Evolutionary conservation across 2,797 vertebrate genomes (phyloP).

Genomic region (Megalops cyprinoides): DNA sequence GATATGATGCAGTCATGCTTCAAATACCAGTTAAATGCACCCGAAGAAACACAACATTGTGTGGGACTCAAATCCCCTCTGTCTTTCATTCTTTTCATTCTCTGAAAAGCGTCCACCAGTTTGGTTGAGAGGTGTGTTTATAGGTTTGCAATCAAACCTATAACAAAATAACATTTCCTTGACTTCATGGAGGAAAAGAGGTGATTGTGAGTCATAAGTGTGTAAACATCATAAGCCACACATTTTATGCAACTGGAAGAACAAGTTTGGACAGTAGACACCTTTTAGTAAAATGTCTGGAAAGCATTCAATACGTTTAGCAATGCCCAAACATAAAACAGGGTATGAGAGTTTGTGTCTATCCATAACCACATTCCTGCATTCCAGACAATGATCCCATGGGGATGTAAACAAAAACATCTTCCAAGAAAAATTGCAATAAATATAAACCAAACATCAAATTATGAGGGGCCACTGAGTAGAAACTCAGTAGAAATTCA

Average conservation of each 20-base stretch:
- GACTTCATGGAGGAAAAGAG: background rate
- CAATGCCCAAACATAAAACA: too few relatives aligned
- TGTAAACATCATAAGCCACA: background rate
- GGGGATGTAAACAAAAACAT: too few relatives aligned
- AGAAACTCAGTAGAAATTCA: too few relatives aligned
- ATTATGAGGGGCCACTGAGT: too few relatives aligned
- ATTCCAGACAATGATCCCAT: too few relatives aligned
- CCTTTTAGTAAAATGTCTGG: background rate
- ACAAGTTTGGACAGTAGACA: background rate
- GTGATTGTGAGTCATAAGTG: too few relatives aligned
- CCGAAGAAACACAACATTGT: constrained; percentile 57
- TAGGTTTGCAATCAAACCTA: background rate
- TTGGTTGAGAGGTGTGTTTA: constrained; percentile 10
- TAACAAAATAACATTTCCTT: constrained; percentile 29
- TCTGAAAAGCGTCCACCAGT: constrained; percentile 22
- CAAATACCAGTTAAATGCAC: constrained; percentile 53
- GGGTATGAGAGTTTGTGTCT: too few relatives aligned
- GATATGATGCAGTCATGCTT: constrained; percentile 50
- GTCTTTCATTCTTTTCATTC: background rate
- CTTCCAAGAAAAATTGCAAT: too few relatives aligned
- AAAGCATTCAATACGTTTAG: background rate
- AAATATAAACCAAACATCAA: too few relatives aligned
- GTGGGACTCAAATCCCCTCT: background rate
- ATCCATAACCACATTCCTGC: too few relatives aligned
- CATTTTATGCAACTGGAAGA: background rate